These are phyloP conservation scores for Orchestes rusci DNA, from an alignment of 2,888 invertebrate genomes.

Conservation along the genomic window DNA sequence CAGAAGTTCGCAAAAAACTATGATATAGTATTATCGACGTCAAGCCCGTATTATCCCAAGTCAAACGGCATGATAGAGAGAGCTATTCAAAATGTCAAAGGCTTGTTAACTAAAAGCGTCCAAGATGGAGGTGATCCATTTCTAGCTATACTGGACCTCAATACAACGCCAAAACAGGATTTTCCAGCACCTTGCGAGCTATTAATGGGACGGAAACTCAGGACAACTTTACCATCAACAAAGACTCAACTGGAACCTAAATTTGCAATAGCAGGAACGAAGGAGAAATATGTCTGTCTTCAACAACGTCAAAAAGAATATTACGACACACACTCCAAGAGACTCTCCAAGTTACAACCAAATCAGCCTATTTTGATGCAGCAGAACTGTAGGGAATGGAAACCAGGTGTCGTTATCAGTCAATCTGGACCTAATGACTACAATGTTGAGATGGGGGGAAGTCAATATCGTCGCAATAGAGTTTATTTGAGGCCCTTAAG, in stretches of 20 bases:
- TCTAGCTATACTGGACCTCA: conserved; percentile 24
- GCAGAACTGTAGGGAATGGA: conserved; percentile 10
- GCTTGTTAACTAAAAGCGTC: conserved; percentile 21
- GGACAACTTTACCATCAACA: conserved; percentile 23
- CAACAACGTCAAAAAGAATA: conserved; percentile 11
- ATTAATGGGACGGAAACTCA: conserved; percentile 29
- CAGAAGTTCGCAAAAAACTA: no score
- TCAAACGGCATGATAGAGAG: conserved; percentile 27
- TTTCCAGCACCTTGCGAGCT: conserved; percentile 17
- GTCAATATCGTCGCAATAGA: no score
- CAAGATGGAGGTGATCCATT: conserved; percentile 26
- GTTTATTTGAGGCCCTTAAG: no score
- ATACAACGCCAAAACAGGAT: conserved; percentile 26
- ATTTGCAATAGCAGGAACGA: conserved; percentile 7
- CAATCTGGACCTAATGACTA: no score
- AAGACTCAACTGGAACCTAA: conserved; percentile 15
- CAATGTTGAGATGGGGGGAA: no score
- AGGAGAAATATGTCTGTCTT: conserved; percentile 4
- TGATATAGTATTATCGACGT: conserved; percentile 23
- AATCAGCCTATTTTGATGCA: conserved; percentile 6
- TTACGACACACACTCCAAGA: conserved; percentile 8
- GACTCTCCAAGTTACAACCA: conserved; percentile 5
- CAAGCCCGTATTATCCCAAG: conserved; percentile 25
- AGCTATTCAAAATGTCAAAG: conserved; percentile 28
- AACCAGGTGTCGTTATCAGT: conserved; percentile 12